Evolutionary conservation across 2,888 invertebrate genomes (phyloP).

Genomic region (Byasa hedistus): DNA sequence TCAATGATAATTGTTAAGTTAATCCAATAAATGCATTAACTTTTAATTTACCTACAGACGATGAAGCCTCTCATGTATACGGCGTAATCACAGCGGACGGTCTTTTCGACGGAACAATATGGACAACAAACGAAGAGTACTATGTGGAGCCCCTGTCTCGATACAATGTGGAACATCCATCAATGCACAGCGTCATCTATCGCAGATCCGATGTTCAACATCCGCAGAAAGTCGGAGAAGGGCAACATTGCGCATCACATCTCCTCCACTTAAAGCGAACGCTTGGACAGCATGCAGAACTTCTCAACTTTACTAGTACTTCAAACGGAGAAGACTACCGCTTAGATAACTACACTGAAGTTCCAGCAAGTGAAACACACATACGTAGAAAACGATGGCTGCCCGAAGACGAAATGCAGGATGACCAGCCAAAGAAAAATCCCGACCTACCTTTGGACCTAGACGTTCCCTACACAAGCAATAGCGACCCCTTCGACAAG

Average conservation of each 20-base stretch:
- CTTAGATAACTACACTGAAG: constrained; percentile 61
- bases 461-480: constrained; percentile 83
- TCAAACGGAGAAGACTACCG: constrained; percentile 50
- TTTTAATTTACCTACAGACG: constrained; percentile 78
- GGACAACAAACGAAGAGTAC: constrained; percentile 87
- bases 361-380: constrained; percentile 61
- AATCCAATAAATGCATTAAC: no score
- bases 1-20: no score
- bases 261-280: constrained; percentile 76
- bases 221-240: constrained; percentile 58
- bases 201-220: constrained; percentile 87
- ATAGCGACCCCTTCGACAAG: constrained; percentile 77
- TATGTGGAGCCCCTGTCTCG: constrained; percentile 90
- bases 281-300: constrained; percentile 57
- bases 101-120: constrained; percentile 93
- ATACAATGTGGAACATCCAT: constrained; percentile 78
- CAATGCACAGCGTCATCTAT: constrained; percentile 92
- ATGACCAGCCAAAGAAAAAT: constrained; percentile 80
- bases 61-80: constrained; percentile 89
- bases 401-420: constrained; percentile 82
- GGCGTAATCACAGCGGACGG: constrained; percentile 93
- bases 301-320: constrained; percentile 64
- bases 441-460: constrained; percentile 83
- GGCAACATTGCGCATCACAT: constrained; percentile 81
- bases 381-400: constrained; percentile 83